Evolutionary conservation across 1,140 invertebrate genomes (phyloP).

Genomic region (Cylas formicarius): DNA sequence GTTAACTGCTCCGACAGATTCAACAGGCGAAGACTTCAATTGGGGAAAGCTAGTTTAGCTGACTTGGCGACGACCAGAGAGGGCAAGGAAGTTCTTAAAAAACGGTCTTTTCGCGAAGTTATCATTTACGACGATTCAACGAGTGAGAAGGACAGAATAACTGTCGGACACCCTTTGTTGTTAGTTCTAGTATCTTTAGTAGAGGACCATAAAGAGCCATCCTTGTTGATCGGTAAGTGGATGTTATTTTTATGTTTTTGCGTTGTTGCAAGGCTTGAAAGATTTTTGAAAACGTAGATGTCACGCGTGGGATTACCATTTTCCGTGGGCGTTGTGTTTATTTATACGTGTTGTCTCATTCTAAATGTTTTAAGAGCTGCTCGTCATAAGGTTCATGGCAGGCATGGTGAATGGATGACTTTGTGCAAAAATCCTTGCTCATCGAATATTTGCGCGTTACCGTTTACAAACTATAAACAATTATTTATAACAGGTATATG

Average conservation of each 20-base stretch:
- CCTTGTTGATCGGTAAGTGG: constrained; percentile 64
- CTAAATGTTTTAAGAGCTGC: not conserved
- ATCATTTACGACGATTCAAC: constrained; percentile 65
- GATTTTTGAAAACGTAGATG: not conserved
- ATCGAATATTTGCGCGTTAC: too few relatives aligned
- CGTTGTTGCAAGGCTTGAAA: too few relatives aligned
- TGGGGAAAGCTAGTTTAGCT: constrained; percentile 57
- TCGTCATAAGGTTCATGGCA: too few relatives aligned
- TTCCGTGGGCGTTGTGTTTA: not conserved
- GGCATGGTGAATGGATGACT: too few relatives aligned
- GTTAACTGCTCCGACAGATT: constrained; percentile 69
- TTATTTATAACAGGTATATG: too few relatives aligned
- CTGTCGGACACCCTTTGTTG: constrained; percentile 54
- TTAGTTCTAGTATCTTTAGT: constrained; percentile 61
- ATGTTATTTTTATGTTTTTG: not conserved
- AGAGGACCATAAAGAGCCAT: constrained; percentile 62
- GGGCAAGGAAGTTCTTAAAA: constrained; percentile 57
- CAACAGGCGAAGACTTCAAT: constrained; percentile 60
- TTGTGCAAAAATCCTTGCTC: too few relatives aligned
- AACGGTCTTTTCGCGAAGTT: constrained; percentile 52
- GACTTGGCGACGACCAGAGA: constrained; percentile 58
- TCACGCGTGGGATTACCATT: not conserved
- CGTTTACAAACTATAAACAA: too few relatives aligned
- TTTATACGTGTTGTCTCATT: not conserved
- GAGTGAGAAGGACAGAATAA: constrained; percentile 52